These are phyloP conservation scores for Epizoanthus rinbou DNA, from an alignment of 92 coral and sea anemone species.

Conservation along the genomic window DNA sequence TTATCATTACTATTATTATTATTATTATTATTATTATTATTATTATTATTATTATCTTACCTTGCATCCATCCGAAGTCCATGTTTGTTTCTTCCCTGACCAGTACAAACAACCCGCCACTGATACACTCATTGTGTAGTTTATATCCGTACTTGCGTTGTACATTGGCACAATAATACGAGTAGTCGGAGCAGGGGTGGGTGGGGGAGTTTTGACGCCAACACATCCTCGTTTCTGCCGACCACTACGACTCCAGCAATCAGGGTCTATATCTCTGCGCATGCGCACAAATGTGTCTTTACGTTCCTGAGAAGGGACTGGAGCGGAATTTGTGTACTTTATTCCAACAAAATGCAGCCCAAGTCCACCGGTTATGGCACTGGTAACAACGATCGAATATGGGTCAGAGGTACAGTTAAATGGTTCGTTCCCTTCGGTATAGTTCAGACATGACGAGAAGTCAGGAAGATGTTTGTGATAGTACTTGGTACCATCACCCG, in stretches of 20 bases:
- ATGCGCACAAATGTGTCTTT: slow-evolving; percentile 26
- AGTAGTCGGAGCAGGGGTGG: slow-evolving; percentile 71
- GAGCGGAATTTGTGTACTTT: neutral
- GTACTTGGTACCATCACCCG: slow-evolving; percentile 43
- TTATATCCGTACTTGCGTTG: slow-evolving; percentile 64
- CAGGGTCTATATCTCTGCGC: slow-evolving; percentile 44
- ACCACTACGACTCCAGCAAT: slow-evolving; percentile 50
- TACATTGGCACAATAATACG: slow-evolving; percentile 59
- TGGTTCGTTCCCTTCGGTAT: neutral
- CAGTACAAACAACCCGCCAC: slow-evolving; percentile 75
- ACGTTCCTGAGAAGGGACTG: neutral
- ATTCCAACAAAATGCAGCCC: slow-evolving; percentile 75
- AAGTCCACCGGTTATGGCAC: slow-evolving; percentile 62
- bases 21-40: too few species aligned
- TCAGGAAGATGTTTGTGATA: slow-evolving; percentile 57
- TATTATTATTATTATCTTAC: slow-evolving; percentile 31
- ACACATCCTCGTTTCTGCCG: slow-evolving; percentile 73
- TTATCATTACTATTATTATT: too few species aligned
- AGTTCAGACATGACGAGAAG: slow-evolving; percentile 52
- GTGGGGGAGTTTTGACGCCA: slow-evolving; percentile 84
- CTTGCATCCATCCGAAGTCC: slow-evolving; percentile 77
- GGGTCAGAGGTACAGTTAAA: slow-evolving; percentile 63
- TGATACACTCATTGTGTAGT: slow-evolving; percentile 68
- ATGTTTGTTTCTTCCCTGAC: slow-evolving; percentile 67
- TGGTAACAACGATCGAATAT: slow-evolving; percentile 54